Evolutionary conservation across 2,888 invertebrate species (phyloP).

Genomic region (Harmothoe impar): DNA sequence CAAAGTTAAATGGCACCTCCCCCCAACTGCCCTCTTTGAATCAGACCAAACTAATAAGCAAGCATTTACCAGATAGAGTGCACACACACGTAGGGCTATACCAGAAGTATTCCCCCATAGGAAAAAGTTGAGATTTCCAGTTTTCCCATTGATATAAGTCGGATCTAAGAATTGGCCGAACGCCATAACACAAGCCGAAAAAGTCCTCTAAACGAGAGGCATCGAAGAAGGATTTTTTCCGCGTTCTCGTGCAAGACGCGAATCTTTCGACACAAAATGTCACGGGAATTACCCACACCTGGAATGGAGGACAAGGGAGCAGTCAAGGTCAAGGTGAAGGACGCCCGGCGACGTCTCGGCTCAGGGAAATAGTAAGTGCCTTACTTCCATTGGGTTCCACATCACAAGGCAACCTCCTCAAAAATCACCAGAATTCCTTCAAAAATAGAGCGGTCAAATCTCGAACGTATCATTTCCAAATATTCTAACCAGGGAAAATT

Average conservation of each 20-base stretch:
- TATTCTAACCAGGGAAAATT: too few relatives aligned
- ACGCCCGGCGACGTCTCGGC: slow-evolving; percentile 35
- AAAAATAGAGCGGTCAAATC: background rate
- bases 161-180: background rate
- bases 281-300: background rate
- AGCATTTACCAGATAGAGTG: too few relatives aligned
- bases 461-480: too few relatives aligned
- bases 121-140: slow-evolving; percentile 5
- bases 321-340: slow-evolving; percentile 51
- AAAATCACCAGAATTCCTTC: slow-evolving; percentile 63
- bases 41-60: too few relatives aligned
- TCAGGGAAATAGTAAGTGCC: slow-evolving; percentile 62
- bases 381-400: slow-evolving; percentile 63
- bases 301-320: slow-evolving; percentile 14
- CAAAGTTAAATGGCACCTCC: too few relatives aligned
- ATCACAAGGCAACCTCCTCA: slow-evolving; percentile 62
- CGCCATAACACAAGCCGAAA: background rate
- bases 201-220: background rate
- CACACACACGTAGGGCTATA: too few relatives aligned
- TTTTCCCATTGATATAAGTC: background rate
- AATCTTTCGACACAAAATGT: background rate
- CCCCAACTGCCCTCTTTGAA: too few relatives aligned
- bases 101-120: too few relatives aligned
- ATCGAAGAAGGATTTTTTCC: background rate
- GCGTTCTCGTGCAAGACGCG: background rate